Conservation (phyloP, 37 sponge, comb jelly and placozoan species). For the Chondrilla cf. caribensis region DNA sequence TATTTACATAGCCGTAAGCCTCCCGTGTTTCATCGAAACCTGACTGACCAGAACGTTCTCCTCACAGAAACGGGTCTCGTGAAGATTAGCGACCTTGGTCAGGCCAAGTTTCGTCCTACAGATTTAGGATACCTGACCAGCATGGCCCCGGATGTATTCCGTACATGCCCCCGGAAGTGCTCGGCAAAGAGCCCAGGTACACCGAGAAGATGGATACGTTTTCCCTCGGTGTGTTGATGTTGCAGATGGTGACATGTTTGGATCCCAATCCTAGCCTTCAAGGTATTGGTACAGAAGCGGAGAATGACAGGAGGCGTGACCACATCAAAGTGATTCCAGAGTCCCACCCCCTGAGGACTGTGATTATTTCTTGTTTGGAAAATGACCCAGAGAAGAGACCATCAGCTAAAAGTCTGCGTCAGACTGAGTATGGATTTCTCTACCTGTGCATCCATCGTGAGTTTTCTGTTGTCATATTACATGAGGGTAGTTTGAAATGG, state of each 20-base stretch:
- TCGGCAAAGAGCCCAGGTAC: neutral
- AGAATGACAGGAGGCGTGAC: neutral
- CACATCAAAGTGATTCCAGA: neutral
- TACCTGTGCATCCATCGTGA: too few species aligned
- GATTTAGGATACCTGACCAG: neutral
- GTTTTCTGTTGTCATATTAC: too few species aligned
- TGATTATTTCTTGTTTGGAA: neutral
- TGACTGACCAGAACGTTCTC: neutral
- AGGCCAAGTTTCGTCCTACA: neutral
- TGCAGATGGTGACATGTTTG: neutral
- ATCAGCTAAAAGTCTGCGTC: too few species aligned
- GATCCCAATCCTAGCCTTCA: neutral
- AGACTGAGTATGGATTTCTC: too few species aligned
- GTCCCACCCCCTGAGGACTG: neutral
- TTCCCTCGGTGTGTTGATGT: conserved; percentile 9
- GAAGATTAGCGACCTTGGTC: conserved; percentile 4
- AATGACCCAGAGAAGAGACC: neutral
- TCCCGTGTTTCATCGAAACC: neutral
- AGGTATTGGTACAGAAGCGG: neutral
- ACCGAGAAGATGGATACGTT: conserved; percentile 12
- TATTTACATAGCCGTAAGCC: neutral
- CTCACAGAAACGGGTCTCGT: neutral
- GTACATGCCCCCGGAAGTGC: conserved; percentile 17
- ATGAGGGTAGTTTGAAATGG: too few species aligned
- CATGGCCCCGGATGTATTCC: neutral